Percentiles rank a stretch among this genome's conserved stretches.
Evolutionary conservation across 1,140 invertebrate species (phyloP).

Genomic region (Heterodera carotae): DNA sequence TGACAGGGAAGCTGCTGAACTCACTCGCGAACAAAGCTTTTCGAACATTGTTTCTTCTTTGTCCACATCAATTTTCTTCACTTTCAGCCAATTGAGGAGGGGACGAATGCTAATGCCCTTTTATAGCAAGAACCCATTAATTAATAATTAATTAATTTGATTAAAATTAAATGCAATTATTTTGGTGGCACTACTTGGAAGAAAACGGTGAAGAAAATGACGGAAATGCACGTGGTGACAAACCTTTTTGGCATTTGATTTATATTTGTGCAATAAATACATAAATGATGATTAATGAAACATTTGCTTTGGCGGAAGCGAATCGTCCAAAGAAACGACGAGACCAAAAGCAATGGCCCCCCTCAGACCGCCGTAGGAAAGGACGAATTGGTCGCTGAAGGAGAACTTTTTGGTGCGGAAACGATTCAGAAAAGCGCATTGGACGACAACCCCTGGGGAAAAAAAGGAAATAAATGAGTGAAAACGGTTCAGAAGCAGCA

Average conservation of each 20-base stretch:
- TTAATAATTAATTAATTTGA: neutral
- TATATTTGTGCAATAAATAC: neutral
- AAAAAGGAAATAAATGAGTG: neutral
- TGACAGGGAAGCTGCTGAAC: neutral
- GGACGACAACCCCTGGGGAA: slow-evolving; percentile 53
- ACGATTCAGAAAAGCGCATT: slow-evolving; percentile 58
- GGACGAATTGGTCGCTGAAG: slow-evolving; percentile 68
- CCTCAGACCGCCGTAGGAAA: slow-evolving; percentile 53
- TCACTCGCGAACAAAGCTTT: slow-evolving; percentile 38
- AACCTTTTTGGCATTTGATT: slow-evolving; percentile 42
- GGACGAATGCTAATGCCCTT: slow-evolving; percentile 69
- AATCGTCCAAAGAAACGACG: slow-evolving; percentile 66
- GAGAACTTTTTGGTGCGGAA: slow-evolving; percentile 65
- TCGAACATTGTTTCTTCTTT: slow-evolving; percentile 55
- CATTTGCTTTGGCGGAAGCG: slow-evolving; percentile 66
- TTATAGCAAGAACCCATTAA: slow-evolving; percentile 48
- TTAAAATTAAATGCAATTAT: too few species aligned
- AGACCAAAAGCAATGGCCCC: slow-evolving; percentile 56
- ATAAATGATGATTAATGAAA: slow-evolving; percentile 38
- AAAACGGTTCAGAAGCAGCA: neutral
- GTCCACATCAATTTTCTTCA: slow-evolving; percentile 64
- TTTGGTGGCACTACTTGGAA: slow-evolving; percentile 66
- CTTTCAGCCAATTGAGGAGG: slow-evolving; percentile 68
- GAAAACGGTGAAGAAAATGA: slow-evolving; percentile 71
- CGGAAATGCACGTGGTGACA: slow-evolving; percentile 69